Evolutionary conservation across 1,140 invertebrate species (phyloP).

Genomic region (Pogonomyrmex californicus): DNA sequence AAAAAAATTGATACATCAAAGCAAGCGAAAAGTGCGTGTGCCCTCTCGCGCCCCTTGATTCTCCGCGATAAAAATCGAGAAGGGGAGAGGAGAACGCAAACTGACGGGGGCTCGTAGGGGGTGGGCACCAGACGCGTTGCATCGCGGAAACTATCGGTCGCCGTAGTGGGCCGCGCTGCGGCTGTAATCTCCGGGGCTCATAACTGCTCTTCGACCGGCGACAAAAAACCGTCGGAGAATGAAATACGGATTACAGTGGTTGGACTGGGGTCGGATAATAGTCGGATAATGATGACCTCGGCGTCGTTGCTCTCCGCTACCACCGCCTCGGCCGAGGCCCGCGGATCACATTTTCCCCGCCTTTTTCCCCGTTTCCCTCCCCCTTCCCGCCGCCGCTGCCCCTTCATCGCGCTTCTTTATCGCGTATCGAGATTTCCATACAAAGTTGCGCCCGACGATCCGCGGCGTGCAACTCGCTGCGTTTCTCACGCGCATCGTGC

Average conservation of each 20-base stretch:
- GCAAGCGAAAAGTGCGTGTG: background rate
- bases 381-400: background rate
- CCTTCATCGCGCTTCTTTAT: slow-evolving; percentile 33
- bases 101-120: slow-evolving; percentile 10
- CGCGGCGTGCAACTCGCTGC: slow-evolving; percentile 23
- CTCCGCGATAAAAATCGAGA: too few relatives aligned
- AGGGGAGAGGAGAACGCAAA: background rate
- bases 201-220: slow-evolving; percentile 77
- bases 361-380: slow-evolving; percentile 58
- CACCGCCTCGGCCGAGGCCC: slow-evolving; percentile 35
- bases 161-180: slow-evolving; percentile 65
- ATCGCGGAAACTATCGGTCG: slow-evolving; percentile 76
- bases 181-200: slow-evolving; percentile 77
- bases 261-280: slow-evolving; percentile 78
- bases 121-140: slow-evolving; percentile 32
- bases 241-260: slow-evolving; percentile 85
- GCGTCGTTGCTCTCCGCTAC: slow-evolving; percentile 56
- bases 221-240: slow-evolving; percentile 82
- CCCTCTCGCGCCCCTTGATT: background rate
- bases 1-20: background rate
- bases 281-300: slow-evolving; percentile 77
- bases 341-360: slow-evolving; percentile 66
- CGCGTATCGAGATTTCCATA: slow-evolving; percentile 50
- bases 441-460: slow-evolving; percentile 42
- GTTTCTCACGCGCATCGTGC: slow-evolving; percentile 47